Evolutionary conservation across 2,113 vertebrate species (phyloP).

Genomic region (Rhinolophus ferrumequinum): DNA sequence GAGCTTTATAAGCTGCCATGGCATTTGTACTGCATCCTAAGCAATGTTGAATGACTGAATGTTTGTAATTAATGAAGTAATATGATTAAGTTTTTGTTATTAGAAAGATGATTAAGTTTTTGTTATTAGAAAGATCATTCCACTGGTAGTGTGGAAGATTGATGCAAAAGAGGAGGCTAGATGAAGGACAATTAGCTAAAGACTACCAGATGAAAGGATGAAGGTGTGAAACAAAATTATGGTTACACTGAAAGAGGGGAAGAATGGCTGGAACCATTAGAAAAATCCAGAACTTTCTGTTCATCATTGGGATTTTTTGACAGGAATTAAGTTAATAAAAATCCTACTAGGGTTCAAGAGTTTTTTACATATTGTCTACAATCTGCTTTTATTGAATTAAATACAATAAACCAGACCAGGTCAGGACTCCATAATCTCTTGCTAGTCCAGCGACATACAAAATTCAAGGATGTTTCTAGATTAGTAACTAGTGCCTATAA

Average conservation of each 20-base stretch:
- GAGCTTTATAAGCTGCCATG: background rate
- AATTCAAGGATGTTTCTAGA: background rate
- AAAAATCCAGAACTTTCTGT: background rate
- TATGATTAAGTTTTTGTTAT: background rate
- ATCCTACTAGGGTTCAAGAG: background rate
- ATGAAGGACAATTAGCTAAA: background rate
- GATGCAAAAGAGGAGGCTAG: background rate
- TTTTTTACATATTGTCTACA: background rate
- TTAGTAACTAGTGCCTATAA: background rate
- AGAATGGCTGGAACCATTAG: background rate
- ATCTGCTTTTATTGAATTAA: background rate
- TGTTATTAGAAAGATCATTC: background rate
- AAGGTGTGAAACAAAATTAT: background rate
- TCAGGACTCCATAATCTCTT: background rate
- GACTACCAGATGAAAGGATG: background rate
- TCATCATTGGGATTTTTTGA: background rate
- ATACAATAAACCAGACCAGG: background rate
- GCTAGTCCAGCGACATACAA: background rate
- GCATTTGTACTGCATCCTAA: background rate
- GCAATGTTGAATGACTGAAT: background rate
- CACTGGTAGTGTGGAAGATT: background rate
- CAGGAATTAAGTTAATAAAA: constrained; percentile 10
- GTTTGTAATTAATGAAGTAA: background rate
- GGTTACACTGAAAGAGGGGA: background rate
- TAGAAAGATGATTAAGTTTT: background rate